These are phyloP conservation scores for Cydia pomonella DNA, from an alignment of 1,140 invertebrate genomes.

Conservation along the genomic window DNA sequence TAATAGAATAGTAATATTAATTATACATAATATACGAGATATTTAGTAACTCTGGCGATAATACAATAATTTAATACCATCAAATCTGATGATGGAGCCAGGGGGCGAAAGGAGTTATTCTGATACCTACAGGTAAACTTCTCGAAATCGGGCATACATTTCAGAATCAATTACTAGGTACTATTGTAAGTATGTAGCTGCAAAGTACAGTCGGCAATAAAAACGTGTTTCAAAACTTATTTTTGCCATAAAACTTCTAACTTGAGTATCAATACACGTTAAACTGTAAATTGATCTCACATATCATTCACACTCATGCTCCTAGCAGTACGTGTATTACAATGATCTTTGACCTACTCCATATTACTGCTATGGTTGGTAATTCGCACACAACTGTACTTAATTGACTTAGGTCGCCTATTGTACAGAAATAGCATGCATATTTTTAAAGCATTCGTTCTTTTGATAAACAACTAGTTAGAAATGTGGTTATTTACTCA, in stretches of 20 bases:
- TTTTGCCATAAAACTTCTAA: background rate
- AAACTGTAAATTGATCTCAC: slow-evolving; percentile 2
- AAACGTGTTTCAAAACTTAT: too few species aligned
- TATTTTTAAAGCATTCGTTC: background rate
- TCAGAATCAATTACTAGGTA: too few species aligned
- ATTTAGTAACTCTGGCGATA: too few species aligned
- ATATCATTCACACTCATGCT: background rate
- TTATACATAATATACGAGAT: too few species aligned
- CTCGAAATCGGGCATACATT: too few species aligned
- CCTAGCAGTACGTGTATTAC: background rate
- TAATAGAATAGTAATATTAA: too few species aligned
- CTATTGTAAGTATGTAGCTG: too few species aligned
- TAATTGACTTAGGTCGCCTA: background rate
- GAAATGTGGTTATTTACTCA: background rate
- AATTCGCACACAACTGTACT: slow-evolving; percentile 16
- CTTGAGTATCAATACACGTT: background rate
- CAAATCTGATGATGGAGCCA: too few species aligned
- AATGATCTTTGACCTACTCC: slow-evolving; percentile 30
- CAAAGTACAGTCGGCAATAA: too few species aligned
- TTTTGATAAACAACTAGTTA: background rate
- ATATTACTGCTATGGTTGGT: slow-evolving; percentile 11
- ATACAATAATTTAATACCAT: too few species aligned
- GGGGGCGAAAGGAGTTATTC: too few species aligned
- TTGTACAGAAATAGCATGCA: slow-evolving; percentile 19
- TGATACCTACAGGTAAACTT: too few species aligned